Evolutionary conservation across 2,888 invertebrate species (phyloP).

Genomic region (Synanthedon formicaeformis): DNA sequence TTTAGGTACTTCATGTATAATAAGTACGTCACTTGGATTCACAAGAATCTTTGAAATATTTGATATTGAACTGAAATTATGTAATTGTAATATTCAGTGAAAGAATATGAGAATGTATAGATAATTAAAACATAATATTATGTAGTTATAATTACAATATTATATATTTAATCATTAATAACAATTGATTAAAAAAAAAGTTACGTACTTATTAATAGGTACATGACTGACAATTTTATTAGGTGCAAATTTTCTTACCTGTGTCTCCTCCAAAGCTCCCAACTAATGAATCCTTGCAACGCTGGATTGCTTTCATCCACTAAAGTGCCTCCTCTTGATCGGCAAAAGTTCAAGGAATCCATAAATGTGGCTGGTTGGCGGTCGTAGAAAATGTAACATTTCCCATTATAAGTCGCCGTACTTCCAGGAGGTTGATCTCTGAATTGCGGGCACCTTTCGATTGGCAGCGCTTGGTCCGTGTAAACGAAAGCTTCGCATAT

Average conservation of each 20-base stretch:
- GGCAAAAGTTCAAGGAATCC: conserved; percentile 84
- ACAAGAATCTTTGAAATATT: too few species aligned
- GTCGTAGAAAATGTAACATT: conserved; percentile 94
- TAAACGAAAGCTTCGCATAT: conserved; percentile 95
- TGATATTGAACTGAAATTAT: too few species aligned
- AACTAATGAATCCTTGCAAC: conserved; percentile 92
- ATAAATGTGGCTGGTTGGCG: conserved; percentile 84
- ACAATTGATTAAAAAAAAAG: too few species aligned
- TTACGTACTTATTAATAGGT: too few species aligned
- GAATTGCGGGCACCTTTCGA: conserved; percentile 93
- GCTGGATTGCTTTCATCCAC: conserved; percentile 95
- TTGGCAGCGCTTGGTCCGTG: conserved; percentile 89
- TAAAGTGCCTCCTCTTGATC: conserved; percentile 83
- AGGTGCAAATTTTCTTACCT: conserved; percentile 51
- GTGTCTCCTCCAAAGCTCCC: conserved; percentile 93
- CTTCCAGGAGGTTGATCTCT: conserved; percentile 93
- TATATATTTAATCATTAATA: too few species aligned
- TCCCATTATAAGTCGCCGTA: conserved; percentile 93
- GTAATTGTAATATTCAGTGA: too few species aligned
- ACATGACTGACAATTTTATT: neutral
- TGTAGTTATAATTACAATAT: too few species aligned
- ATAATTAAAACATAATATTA: too few species aligned
- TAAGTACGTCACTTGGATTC: too few species aligned
- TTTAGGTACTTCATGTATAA: too few species aligned
- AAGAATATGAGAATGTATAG: too few species aligned